Evolutionary conservation across 1,140 invertebrate genomes (phyloP).

Genomic region (Drosophila sproati): DNA sequence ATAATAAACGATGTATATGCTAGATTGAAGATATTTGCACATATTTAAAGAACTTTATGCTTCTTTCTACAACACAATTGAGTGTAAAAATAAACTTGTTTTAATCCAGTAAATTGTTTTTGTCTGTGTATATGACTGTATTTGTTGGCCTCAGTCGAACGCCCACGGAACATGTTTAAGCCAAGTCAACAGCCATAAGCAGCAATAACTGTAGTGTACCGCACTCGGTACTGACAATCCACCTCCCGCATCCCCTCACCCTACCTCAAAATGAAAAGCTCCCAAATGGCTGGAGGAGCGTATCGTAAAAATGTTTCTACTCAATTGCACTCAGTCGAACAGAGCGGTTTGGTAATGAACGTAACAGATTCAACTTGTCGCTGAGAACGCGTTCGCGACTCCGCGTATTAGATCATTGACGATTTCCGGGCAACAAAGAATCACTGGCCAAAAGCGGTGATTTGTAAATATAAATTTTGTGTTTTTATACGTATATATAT

Average conservation of each 20-base stretch:
- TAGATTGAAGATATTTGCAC: no score
- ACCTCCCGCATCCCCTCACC: constrained; percentile 19
- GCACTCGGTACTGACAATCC: constrained; percentile 33
- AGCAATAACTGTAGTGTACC: constrained; percentile 50
- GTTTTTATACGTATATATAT: constrained; percentile 9
- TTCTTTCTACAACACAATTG: no score
- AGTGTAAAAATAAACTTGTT: no score
- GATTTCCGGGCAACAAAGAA: constrained; percentile 31
- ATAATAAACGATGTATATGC: no score
- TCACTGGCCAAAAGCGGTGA: constrained; percentile 25
- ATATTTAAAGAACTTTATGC: no score
- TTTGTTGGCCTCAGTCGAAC: constrained; percentile 57
- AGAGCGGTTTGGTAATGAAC: constrained; percentile 67
- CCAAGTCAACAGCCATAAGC: constrained; percentile 43
- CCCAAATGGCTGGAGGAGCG: constrained; percentile 42
- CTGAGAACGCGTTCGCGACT: constrained; percentile 46
- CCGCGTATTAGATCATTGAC: constrained; percentile 70
- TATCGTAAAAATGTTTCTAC: constrained; percentile 71
- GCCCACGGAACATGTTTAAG: constrained; percentile 51
- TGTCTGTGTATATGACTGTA: constrained; percentile 23
- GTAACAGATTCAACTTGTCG: constrained; percentile 60
- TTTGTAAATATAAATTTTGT: constrained; percentile 4
- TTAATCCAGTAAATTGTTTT: neutral
- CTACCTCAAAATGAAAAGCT: constrained; percentile 58
- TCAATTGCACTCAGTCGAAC: constrained; percentile 66